Evolutionary conservation across 1,140 invertebrate genomes (phyloP), one percentile per base, ranked within the genome.

Genomic region (Leucophenga varia): DNA sequence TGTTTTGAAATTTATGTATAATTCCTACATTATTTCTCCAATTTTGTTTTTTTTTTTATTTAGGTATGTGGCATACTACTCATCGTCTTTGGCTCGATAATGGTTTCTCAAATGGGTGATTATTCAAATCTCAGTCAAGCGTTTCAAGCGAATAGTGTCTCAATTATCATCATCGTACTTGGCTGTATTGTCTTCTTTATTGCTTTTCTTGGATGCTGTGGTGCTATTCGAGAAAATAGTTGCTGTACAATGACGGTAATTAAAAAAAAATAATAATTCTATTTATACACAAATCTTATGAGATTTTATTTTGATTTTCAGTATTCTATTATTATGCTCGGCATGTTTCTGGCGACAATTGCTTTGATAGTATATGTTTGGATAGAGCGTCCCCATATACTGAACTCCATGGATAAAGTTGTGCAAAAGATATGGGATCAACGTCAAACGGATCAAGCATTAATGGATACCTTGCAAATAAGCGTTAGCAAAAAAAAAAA

Each of bases 121-220:
- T 76, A 81, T 43, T 78, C 54, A 37, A 73, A 74, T 20, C 58
- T 79, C 8, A 55, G 81, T 12, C 72, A 79, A 16, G 59, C 77
- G 16, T 77, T 79, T 31, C 70, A 80, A 37, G 73, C 77, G 12
- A 64, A 76, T 16, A 79, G 81, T 6, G 79, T 79, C 12, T 80
- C 85, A 3, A 81, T 86, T 60, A 69, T 83, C 2, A 79, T 90
- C 36, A 85, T 91, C 54, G 72, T 88, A 30, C 71, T 89, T 49
- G 90, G 90, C 1, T 79, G 81, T 9, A 70, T 89, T 21, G 84
- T 90, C 47, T 90, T 90, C 59, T 44, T 89, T 12, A 83, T 91
- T 31, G 82, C 88, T 1, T 91, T 90, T 78, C 84, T 91, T 63
- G 90, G 90, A 54, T 93, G 90, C 75, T 91, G 89, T 58, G 90